phyloP scores from a whole-genome alignment of 2,113 vertebrate genomes.

The Coracopsis vasa region DNA sequence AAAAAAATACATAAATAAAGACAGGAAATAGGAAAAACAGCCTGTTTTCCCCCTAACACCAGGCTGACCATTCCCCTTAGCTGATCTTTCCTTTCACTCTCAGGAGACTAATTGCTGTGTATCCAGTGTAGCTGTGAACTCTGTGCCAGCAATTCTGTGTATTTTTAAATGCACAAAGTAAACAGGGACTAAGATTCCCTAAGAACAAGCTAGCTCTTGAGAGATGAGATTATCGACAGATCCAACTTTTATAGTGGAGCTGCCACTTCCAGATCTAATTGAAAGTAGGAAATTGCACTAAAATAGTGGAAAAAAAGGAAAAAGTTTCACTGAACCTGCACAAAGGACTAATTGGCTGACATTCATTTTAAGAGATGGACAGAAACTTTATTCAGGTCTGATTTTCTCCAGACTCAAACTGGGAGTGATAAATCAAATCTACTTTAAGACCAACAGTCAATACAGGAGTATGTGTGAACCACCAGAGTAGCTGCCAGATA shows the following conservation, averaged over 20 bases:
- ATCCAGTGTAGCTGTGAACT: background rate
- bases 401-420: background rate
- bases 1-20: background rate
- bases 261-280: background rate
- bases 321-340: background rate
- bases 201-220: background rate
- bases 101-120: background rate
- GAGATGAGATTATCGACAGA: background rate
- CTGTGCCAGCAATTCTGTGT: background rate
- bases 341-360: background rate
- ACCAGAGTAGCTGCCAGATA: background rate
- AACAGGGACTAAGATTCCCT: background rate
- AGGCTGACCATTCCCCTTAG: background rate
- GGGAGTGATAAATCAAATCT: background rate
- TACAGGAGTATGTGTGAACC: background rate
- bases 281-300: background rate
- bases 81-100: background rate
- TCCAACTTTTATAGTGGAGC: fast-evolving
- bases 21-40: background rate
- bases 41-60: background rate
- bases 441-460: background rate
- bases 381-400: background rate
- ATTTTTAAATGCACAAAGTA: slow-evolving; percentile 22
- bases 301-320: background rate
- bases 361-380: background rate